Percentiles rank a stretch among this genome's conserved stretches.
Evolutionary conservation across 2,888 invertebrate species (phyloP).

Genomic region (Rugalucina vietnamica): DNA sequence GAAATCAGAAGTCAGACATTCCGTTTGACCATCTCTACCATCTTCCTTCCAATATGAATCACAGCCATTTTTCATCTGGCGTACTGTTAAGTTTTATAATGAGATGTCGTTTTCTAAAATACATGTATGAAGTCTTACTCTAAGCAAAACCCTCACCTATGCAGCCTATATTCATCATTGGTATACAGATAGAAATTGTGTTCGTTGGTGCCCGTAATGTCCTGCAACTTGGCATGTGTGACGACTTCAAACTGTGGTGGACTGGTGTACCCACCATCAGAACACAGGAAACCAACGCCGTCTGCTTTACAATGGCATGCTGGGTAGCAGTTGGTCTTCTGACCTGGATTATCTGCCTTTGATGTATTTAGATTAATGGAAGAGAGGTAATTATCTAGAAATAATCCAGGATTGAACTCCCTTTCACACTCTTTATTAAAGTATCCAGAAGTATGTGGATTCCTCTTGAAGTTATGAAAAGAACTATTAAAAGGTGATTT

Average conservation of each 20-base stretch:
- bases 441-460: neutral
- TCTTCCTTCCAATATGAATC: no score
- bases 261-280: constrained; percentile 69
- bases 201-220: constrained; percentile 83
- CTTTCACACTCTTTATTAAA: constrained; percentile 17
- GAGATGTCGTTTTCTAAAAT: no score
- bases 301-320: constrained; percentile 82
- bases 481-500: constrained; percentile 73
- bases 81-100: no score
- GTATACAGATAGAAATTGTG: constrained; percentile 84
- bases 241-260: constrained; percentile 78
- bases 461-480: neutral
- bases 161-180: constrained; percentile 82
- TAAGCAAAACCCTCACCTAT: no score
- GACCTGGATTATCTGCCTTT: neutral
- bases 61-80: no score
- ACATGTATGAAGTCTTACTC: no score
- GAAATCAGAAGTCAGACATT: no score
- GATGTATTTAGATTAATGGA: no score
- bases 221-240: constrained; percentile 82
- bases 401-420: constrained; percentile 19
- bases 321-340: constrained; percentile 74
- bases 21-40: no score
- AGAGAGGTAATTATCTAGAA: constrained; percentile 12
- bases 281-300: constrained; percentile 83